These are phyloP conservation scores for Urechis unicinctus DNA, from an alignment of 2,888 invertebrate genomes.

Conservation along the genomic window DNA sequence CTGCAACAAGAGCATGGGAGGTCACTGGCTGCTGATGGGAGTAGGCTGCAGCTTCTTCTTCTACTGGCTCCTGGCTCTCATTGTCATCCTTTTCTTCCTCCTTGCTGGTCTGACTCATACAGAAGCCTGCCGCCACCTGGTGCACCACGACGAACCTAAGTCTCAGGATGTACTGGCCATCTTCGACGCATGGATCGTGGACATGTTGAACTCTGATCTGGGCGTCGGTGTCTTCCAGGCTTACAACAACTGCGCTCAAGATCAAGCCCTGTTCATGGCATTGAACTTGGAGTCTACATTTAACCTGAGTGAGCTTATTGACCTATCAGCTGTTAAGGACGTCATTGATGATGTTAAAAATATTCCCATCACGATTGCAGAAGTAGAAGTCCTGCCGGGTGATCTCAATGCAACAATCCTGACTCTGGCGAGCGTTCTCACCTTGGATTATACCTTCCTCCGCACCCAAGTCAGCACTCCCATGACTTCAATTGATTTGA, in stretches of 20 bases:
- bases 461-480: no score
- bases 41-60: constrained; percentile 41
- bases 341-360: constrained; percentile 2
- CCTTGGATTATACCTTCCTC: background rate
- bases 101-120: constrained; percentile 33
- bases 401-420: background rate
- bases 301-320: constrained; percentile 26
- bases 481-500: no score
- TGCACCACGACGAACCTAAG: constrained; percentile 1
- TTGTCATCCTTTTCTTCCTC: constrained; percentile 31
- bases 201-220: no score
- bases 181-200: constrained; percentile 1
- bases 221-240: background rate
- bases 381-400: background rate
- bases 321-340: constrained; percentile 20
- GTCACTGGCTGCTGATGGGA: constrained; percentile 21
- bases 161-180: constrained; percentile 1
- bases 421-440: background rate
- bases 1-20: constrained; percentile 5
- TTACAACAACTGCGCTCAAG: constrained; percentile 25
- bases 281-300: constrained; percentile 25
- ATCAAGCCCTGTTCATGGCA: constrained; percentile 28
- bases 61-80: constrained; percentile 34
- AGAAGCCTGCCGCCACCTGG: constrained; percentile 19
- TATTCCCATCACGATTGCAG: background rate